Evolutionary conservation across 2,797 vertebrate genomes (phyloP).

Genomic region (Eleutherodactylus coqui): DNA sequence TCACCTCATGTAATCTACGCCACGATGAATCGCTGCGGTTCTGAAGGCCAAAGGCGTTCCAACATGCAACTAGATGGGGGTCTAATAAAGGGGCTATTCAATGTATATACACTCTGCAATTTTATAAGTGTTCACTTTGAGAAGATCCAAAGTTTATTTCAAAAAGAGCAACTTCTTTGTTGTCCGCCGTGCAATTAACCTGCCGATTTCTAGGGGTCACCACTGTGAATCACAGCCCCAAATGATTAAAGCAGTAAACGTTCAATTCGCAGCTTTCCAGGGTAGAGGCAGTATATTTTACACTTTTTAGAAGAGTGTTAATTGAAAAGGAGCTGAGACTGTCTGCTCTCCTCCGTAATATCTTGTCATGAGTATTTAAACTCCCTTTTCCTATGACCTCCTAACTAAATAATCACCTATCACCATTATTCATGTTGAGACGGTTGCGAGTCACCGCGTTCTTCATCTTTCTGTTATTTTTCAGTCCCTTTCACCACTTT

Average conservation of each 20-base stretch:
- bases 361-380: slow-evolving; percentile 56
- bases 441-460: slow-evolving; percentile 64
- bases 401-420: slow-evolving; percentile 71
- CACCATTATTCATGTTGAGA: slow-evolving; percentile 58
- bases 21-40: no score
- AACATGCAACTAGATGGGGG: no score
- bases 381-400: slow-evolving; percentile 42
- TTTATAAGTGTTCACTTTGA: neutral
- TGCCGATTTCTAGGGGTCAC: slow-evolving; percentile 24
- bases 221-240: neutral
- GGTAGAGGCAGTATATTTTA: slow-evolving; percentile 17
- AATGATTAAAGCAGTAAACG: slow-evolving; percentile 30
- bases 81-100: no score
- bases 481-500: slow-evolving; percentile 66
- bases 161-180: neutral
- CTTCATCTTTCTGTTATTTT: slow-evolving; percentile 61
- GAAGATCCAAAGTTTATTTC: neutral
- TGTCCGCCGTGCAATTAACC: neutral
- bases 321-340: slow-evolving; percentile 49
- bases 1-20: no score
- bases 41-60: no score
- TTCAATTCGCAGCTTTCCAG: slow-evolving; percentile 12
- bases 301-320: slow-evolving; percentile 51
- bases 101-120: neutral
- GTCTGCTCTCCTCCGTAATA: slow-evolving; percentile 41